These are phyloP conservation scores for Sinocyclocheilus anophthalmus DNA, from an alignment of 2,113 vertebrate species.

Conservation along the genomic window DNA sequence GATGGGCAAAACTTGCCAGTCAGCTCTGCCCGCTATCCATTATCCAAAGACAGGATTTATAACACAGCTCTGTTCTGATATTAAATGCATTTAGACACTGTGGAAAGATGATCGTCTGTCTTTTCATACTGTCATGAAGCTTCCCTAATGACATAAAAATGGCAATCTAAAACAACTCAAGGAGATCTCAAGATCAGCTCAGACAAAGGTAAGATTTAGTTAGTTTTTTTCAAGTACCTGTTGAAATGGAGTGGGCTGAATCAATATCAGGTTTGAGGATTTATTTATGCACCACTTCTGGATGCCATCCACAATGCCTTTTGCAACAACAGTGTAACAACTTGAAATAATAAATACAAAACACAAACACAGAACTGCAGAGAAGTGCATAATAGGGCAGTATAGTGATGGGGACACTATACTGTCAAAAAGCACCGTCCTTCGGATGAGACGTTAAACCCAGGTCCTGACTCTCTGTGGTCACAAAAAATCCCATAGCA, in stretches of 20 bases:
- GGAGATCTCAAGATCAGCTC: background rate
- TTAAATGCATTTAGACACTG: constrained; percentile 39
- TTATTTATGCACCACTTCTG: background rate
- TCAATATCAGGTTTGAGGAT: background rate
- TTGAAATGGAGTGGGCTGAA: background rate
- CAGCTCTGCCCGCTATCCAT: constrained; percentile 26
- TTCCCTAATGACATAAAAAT: background rate
- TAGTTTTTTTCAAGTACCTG: background rate
- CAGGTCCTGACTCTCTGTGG: too few relatives aligned
- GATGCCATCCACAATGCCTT: background rate
- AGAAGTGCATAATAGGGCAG: background rate
- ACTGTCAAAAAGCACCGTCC: too few relatives aligned
- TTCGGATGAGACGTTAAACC: too few relatives aligned
- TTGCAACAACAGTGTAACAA: background rate
- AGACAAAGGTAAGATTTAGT: background rate
- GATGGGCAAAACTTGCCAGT: constrained; percentile 42
- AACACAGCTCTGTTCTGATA: constrained; percentile 1
- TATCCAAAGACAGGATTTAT: constrained; percentile 32
- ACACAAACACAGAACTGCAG: background rate
- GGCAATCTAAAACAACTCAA: constrained; percentile 13
- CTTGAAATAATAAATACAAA: background rate
- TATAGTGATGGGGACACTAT: too few relatives aligned
- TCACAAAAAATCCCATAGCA: too few relatives aligned
- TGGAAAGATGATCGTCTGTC: constrained; percentile 23
- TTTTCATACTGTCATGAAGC: background rate